A percentile compares a stretch with the other conserved stretches of the same genome.
Conservation (phyloP, 2,888 invertebrate genomes). For the Dione juno region DNA sequence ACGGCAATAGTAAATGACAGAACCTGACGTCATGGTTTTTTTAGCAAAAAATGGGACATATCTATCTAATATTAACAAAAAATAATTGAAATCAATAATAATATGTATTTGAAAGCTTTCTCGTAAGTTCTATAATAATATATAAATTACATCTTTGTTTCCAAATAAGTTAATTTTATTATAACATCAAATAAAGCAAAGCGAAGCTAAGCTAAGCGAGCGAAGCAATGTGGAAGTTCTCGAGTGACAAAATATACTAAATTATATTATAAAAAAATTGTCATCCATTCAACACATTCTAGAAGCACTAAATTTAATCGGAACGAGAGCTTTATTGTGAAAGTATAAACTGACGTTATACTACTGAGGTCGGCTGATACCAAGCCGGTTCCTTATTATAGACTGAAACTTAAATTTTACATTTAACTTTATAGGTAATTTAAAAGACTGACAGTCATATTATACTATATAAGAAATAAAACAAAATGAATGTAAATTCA, state of each 20-base stretch:
- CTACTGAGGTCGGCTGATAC: constrained; percentile 8
- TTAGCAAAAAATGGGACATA: too few species aligned
- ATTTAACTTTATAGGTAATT: constrained; percentile 6
- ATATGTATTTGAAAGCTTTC: too few species aligned
- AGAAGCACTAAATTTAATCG: constrained; percentile 1
- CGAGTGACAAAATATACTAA: too few species aligned
- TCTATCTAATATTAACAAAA: too few species aligned
- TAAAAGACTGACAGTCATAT: background rate
- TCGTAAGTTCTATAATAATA: too few species aligned
- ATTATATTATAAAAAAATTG: background rate
- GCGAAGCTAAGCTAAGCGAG: background rate
- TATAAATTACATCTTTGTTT: too few species aligned
- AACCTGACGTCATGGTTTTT: too few species aligned
- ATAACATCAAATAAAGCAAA: too few species aligned
- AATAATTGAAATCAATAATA: too few species aligned
- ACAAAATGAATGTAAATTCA: background rate
- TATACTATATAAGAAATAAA: background rate
- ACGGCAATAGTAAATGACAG: too few species aligned
- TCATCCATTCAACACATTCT: background rate
- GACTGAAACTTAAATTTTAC: background rate
- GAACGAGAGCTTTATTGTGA: constrained; percentile 12
- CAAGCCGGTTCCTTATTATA: constrained; percentile 7
- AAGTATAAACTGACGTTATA: background rate
- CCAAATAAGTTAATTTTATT: too few species aligned
- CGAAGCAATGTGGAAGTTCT: too few species aligned